Conservation (phyloP, 2,888 invertebrate genomes). For the Xylocampa areola region DNA sequence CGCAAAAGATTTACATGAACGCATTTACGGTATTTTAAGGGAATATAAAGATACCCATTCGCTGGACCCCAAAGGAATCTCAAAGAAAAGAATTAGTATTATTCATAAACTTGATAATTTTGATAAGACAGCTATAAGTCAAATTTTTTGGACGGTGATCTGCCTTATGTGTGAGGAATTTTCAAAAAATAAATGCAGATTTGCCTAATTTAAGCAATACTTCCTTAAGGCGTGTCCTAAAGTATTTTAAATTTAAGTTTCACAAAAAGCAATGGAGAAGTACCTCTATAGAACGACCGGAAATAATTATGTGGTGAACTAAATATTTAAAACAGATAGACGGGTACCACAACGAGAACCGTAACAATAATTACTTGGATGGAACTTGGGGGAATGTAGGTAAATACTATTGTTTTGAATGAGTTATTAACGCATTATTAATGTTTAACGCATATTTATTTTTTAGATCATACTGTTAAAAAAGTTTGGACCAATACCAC, state of each 20-base stretch:
- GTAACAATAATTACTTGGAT: conserved; percentile 10
- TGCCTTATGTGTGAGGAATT: no score
- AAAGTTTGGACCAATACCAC: conserved; percentile 38
- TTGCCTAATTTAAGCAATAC: no score
- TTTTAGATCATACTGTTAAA: conserved; percentile 38
- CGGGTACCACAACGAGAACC: conserved; percentile 3
- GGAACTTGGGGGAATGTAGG: conserved; percentile 45
- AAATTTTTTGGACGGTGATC: neutral
- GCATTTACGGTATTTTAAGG: conserved; percentile 1
- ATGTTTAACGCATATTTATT: no score
- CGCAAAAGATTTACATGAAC: no score
- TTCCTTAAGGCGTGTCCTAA: no score
- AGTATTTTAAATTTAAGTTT: no score
- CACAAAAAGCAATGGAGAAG: no score
- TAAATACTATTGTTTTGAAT: conserved; percentile 21
- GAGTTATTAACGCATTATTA: neutral
- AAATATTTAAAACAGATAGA: conserved; percentile 15
- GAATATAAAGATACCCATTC: conserved; percentile 1
- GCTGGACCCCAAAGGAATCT: neutral
- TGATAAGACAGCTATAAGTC: conserved; percentile 9
- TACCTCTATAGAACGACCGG: conserved; percentile 2
- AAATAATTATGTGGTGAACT: conserved; percentile 10
- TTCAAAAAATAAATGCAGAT: no score
- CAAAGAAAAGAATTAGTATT: no score
- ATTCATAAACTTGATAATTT: neutral